phyloP scores from a whole-genome alignment of 2,888 invertebrate genomes.

The Conus canariensis region DNA sequence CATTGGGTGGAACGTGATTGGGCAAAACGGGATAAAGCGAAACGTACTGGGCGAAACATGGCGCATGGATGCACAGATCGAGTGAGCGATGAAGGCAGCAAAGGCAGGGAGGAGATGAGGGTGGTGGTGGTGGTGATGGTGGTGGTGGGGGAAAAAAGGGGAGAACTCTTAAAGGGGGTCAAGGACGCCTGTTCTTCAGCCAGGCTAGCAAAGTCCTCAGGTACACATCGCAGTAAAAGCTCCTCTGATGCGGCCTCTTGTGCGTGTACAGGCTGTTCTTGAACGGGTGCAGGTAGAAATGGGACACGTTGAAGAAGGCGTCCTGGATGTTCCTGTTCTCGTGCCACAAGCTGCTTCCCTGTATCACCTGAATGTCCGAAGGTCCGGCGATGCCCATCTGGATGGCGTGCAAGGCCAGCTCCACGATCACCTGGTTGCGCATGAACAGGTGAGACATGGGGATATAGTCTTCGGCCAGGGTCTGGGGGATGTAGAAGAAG shows the following conservation, averaged over 20 bases:
- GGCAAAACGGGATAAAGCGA: no score
- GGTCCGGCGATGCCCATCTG: not conserved
- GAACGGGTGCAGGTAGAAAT: slow-evolving; percentile 17
- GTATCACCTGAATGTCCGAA: not conserved
- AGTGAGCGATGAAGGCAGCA: no score
- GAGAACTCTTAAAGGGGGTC: not conserved
- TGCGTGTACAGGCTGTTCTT: not conserved
- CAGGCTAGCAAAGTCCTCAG: not conserved
- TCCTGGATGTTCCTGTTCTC: not conserved
- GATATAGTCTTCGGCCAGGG: not conserved
- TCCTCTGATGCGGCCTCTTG: not conserved
- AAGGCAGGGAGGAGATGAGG: no score
- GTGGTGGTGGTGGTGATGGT: no score
- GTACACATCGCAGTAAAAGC: not conserved
- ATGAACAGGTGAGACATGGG: not conserved
- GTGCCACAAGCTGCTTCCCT: not conserved
- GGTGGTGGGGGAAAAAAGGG: no score
- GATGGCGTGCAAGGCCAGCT: not conserved
- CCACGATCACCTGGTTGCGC: not conserved
- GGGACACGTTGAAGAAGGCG: not conserved
- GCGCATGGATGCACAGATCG: no score
- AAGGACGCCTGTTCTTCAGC: not conserved
- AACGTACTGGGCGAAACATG: no score
- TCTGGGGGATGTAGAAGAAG: not conserved
- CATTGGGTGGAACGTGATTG: no score